Percentiles rank a stretch among this genome's conserved stretches.
Conservation (phyloP, 1,140 invertebrate species). For the Temnothorax nylanderi region DNA sequence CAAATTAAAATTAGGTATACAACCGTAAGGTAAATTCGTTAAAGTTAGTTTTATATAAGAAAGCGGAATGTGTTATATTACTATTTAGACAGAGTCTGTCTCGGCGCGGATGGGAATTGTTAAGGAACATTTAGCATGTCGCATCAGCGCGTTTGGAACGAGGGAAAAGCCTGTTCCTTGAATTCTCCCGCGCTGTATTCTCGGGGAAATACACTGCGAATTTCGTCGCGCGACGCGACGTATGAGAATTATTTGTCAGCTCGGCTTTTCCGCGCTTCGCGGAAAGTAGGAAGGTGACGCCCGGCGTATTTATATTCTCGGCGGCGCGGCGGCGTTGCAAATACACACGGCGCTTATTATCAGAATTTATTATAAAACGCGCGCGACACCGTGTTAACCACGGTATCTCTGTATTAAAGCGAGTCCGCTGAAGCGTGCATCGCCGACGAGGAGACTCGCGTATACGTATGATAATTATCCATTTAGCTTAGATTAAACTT, state of each 20-base stretch:
- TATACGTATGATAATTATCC: neutral
- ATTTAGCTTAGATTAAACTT: too few relatives aligned
- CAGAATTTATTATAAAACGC: slow-evolving; percentile 58
- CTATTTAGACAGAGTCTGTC: neutral
- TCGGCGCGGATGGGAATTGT: neutral
- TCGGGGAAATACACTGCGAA: slow-evolving; percentile 50
- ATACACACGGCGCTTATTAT: slow-evolving; percentile 48
- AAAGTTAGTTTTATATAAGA: neutral
- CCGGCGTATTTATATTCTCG: slow-evolving; percentile 51
- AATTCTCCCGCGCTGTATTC: slow-evolving; percentile 19
- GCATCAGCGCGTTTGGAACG: slow-evolving; percentile 18
- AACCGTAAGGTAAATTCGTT: neutral
- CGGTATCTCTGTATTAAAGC: neutral
- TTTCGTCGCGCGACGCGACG: slow-evolving; percentile 46
- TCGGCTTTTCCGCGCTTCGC: slow-evolving; percentile 51
- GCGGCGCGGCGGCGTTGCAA: slow-evolving; percentile 17
- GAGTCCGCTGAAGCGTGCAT: neutral
- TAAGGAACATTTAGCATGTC: slow-evolving; percentile 44
- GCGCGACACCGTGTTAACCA: slow-evolving; percentile 4
- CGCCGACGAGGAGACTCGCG: neutral
- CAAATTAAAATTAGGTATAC: neutral
- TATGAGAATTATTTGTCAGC: slow-evolving; percentile 62
- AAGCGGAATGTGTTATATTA: neutral
- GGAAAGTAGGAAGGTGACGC: slow-evolving; percentile 49
- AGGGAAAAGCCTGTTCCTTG: slow-evolving; percentile 27